Percentiles rank a stretch among this genome's conserved stretches.
These are phyloP conservation scores for Drosophila teissieri DNA, from an alignment of 1,140 invertebrate species.

Conservation along the genomic window DNA sequence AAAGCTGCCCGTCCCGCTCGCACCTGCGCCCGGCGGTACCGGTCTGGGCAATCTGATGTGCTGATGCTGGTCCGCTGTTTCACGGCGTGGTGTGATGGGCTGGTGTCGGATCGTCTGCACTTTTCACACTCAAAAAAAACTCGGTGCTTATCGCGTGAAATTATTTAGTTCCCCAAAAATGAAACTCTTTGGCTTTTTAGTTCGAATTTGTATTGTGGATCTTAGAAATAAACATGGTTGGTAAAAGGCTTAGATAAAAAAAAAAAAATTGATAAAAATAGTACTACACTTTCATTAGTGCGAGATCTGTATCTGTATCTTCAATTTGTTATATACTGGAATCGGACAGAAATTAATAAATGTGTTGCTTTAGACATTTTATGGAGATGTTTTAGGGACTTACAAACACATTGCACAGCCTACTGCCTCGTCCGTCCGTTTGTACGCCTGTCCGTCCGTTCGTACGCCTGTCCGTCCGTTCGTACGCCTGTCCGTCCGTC, in stretches of 20 bases:
- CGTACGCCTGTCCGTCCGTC: conserved; percentile 1
- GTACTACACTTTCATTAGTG: too few relatives aligned
- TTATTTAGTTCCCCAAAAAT: neutral
- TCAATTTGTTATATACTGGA: too few relatives aligned
- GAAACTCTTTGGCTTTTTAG: too few relatives aligned
- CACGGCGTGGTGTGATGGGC: conserved; percentile 18
- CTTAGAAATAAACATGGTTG: too few relatives aligned
- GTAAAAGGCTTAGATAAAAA: too few relatives aligned
- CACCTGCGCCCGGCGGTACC: neutral
- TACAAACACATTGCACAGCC: too few relatives aligned
- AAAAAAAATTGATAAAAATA: too few relatives aligned
- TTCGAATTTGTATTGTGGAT: too few relatives aligned
- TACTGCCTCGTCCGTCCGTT: neutral
- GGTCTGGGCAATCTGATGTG: conserved; percentile 21
- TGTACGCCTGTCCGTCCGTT: neutral
- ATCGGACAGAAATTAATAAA: too few relatives aligned
- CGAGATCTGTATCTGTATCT: too few relatives aligned
- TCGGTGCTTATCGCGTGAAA: neutral
- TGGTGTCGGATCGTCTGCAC: conserved; percentile 55
- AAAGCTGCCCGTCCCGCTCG: conserved; percentile 5
- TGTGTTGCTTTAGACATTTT: too few relatives aligned
- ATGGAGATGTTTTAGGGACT: too few relatives aligned
- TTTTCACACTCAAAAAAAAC: conserved; percentile 15
- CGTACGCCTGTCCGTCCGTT: conserved; percentile 1
- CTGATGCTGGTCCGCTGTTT: neutral